Base-by-base conservation (phyloP, 1,140 invertebrate genomes). In the Branchinecta lynchi region DNA sequence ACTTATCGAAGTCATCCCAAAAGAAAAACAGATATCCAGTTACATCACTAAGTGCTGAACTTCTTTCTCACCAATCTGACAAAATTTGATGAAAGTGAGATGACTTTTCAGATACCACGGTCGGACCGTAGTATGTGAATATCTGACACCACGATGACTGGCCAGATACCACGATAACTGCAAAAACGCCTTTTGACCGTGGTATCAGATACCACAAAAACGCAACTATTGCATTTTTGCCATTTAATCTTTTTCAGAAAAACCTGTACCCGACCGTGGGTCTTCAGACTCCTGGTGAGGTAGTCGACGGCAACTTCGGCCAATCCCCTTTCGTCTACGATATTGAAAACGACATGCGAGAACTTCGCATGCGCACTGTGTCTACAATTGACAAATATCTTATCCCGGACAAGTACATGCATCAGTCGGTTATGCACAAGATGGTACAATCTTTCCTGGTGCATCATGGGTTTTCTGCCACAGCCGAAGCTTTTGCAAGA, bases 221-320 rank as follows among this genome's bases (percentile, higher is more conserved):
- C 7, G 21, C 44, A 68, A 67, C 8, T 70, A 66, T 65, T 69
- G 68, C 67, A n/a, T n/a, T n/a, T n/a, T n/a, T n/a, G n/a, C n/a
- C 32, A 66, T 68, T 71, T 72, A 72, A 75, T 77, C 71, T 73
- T 76, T 84, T 84, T 17, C 81, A 96, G 91, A 84, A 89, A 71
- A 93, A 97, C 82, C 81, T 99, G 60, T 99, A 96, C 82, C 96
- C 97, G 17, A 98, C 95, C 3, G 95, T 99, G 70, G 97, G 97
- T 20, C 83, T 99, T 66, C 96, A 99, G 82, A 98, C 95, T 66
- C 93, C 95, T 0, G 95, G 94, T 65, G 96, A 98, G 82, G 89
- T 97, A 44, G 92, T 98, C 10, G 94, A 98, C 80, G 94, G 95
- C 3, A 99, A 99, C 83, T 99, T 99, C 79, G 97, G 97, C 0